These are phyloP conservation scores for Ondatra zibethicus DNA, from an alignment of 2,113 vertebrate species.

Conservation along the genomic window DNA sequence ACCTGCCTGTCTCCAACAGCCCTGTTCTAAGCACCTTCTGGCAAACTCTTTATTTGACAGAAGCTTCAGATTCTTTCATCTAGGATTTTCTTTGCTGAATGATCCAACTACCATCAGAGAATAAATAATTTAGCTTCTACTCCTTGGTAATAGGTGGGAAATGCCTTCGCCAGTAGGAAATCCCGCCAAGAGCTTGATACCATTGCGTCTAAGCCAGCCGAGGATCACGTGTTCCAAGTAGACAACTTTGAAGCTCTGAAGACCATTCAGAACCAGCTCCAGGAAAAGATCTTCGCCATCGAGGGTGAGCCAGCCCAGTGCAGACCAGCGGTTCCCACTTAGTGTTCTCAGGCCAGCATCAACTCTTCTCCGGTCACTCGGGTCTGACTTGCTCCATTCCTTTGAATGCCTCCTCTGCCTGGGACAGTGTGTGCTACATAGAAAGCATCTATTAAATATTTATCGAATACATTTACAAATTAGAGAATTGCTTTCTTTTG, in stretches of 20 bases:
- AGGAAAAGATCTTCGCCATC: slow-evolving; percentile 91
- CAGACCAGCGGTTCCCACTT: neutral
- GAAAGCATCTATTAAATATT: neutral
- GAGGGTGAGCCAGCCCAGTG: slow-evolving; percentile 86
- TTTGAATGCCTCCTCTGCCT: neutral
- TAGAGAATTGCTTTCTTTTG: neutral
- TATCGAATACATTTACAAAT: slow-evolving; percentile 26
- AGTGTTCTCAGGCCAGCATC: neutral
- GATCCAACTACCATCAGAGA: neutral
- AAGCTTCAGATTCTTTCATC: slow-evolving; percentile 26
- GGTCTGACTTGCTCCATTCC: neutral
- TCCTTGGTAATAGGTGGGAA: slow-evolving; percentile 84
- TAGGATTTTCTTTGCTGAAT: slow-evolving; percentile 15
- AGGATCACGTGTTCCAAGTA: slow-evolving; percentile 86
- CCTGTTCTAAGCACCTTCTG: neutral
- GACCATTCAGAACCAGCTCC: slow-evolving; percentile 85
- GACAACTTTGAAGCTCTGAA: slow-evolving; percentile 86
- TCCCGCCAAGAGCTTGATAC: neutral
- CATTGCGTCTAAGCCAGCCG: slow-evolving; percentile 85
- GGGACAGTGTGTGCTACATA: neutral
- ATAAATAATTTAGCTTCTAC: neutral
- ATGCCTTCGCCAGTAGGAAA: accelerated
- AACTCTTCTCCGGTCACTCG: neutral
- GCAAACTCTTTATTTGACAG: neutral
- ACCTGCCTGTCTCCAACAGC: neutral